A percentile compares a stretch with the other conserved stretches of the same genome.
Conservation (phyloP, 1,140 invertebrate species). For the Trigoniulus corallinus region DNA sequence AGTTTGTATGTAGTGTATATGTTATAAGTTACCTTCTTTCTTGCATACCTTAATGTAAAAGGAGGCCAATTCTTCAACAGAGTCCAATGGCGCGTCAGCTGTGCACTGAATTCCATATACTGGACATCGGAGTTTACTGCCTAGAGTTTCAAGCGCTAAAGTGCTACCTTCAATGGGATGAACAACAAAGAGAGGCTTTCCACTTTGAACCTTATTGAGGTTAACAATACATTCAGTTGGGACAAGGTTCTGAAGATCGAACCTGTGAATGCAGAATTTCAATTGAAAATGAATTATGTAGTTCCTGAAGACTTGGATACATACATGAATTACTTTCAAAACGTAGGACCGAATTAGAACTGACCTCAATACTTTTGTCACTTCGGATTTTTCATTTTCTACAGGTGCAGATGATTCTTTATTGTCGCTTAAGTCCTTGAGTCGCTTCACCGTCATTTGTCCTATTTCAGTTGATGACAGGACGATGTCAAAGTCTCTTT, state of each 20-base stretch:
- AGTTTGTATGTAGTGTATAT: no score
- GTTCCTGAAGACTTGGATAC: not conserved
- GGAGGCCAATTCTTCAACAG: conserved; percentile 51
- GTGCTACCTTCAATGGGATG: conserved; percentile 86
- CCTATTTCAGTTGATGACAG: conserved; percentile 78
- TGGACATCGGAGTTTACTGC: conserved; percentile 46
- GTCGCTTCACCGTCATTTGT: conserved; percentile 49
- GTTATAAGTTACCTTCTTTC: no score
- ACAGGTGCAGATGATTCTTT: conserved; percentile 6
- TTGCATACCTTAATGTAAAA: conserved; percentile 49
- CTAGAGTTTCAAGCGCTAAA: conserved; percentile 45
- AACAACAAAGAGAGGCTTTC: conserved; percentile 48
- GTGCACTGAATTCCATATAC: conserved; percentile 85
- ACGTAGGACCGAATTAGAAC: not conserved
- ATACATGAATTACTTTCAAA: not conserved
- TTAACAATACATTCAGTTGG: not conserved
- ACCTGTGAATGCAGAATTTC: not conserved
- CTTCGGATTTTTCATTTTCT: not conserved
- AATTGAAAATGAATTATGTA: not conserved
- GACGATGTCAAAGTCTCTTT: conserved; percentile 54
- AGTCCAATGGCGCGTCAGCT: conserved; percentile 48
- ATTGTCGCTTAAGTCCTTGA: conserved; percentile 43
- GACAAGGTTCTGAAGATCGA: not conserved
- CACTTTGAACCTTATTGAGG: not conserved
- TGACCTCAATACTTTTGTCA: no score